A percentile compares a stretch with the other conserved stretches of the same genome.
These are phyloP conservation scores for Excalfactoria chinensis DNA, from an alignment of 2,113 vertebrate genomes.

Conservation along the genomic window DNA sequence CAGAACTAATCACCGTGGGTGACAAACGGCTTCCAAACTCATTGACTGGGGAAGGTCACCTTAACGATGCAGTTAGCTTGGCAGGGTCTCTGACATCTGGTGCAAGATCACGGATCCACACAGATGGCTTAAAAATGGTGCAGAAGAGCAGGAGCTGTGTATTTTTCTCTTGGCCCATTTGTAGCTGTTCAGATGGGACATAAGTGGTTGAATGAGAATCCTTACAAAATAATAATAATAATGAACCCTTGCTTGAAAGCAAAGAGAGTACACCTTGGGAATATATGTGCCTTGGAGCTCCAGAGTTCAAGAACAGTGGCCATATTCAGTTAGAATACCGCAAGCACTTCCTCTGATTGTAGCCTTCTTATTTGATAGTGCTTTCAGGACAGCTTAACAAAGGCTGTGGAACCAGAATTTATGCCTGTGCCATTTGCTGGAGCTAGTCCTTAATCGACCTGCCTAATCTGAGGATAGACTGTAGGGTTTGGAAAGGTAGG, in stretches of 20 bases:
- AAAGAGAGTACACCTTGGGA: not conserved
- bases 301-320: not conserved
- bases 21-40: not conserved
- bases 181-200: not conserved
- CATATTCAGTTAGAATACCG: not conserved
- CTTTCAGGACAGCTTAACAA: not conserved
- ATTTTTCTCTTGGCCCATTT: not conserved
- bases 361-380: not conserved
- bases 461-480: not conserved
- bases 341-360: accelerated
- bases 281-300: not conserved
- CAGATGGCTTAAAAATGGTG: not conserved
- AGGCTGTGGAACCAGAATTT: not conserved
- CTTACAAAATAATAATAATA: not conserved
- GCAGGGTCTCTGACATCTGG: not conserved
- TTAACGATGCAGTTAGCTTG: conserved; percentile 16
- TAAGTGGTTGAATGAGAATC: not conserved
- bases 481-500: not conserved
- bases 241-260: not conserved
- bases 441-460: not conserved
- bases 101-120: not conserved
- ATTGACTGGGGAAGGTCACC: conserved; percentile 14
- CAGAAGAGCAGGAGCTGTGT: not conserved
- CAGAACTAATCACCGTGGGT: not conserved
- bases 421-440: not conserved